Conservation (phyloP, 1,140 invertebrate genomes). For the Holcopasites calliopsidis region DNA sequence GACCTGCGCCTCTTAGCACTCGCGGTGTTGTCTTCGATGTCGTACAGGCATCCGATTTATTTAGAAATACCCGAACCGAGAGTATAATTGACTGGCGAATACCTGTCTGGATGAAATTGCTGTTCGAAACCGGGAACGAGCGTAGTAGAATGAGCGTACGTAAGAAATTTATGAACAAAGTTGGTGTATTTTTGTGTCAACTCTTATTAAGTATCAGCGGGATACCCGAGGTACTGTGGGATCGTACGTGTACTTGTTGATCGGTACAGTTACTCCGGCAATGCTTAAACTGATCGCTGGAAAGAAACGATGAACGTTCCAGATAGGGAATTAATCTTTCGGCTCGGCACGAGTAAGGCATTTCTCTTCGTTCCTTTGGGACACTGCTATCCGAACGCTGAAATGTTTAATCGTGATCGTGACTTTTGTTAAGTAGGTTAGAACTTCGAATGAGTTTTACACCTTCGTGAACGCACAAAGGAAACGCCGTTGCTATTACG, state of each 20-base stretch:
- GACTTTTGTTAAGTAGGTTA: constrained; percentile 61
- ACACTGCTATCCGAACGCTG: constrained; percentile 41
- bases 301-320: constrained; percentile 26
- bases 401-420: constrained; percentile 60
- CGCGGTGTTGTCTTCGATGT: constrained; percentile 11
- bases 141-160: background rate
- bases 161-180: constrained; percentile 7
- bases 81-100: constrained; percentile 11
- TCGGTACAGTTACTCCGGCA: constrained; percentile 18
- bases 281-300: background rate
- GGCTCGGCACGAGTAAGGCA: background rate
- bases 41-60: constrained; percentile 49
- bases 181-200: background rate
- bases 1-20: constrained; percentile 67
- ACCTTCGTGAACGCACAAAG: constrained; percentile 13
- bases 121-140: background rate
- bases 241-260: background rate
- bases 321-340: constrained; percentile 31
- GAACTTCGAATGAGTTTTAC: constrained; percentile 55
- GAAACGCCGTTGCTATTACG: background rate
- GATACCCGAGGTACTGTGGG: background rate
- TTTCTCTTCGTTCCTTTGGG: background rate
- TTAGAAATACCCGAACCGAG: background rate
- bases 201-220: background rate
- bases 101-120: background rate